These are phyloP conservation scores for Drosophila albomicans DNA, from an alignment of 1,140 invertebrate species.

Conservation along the genomic window DNA sequence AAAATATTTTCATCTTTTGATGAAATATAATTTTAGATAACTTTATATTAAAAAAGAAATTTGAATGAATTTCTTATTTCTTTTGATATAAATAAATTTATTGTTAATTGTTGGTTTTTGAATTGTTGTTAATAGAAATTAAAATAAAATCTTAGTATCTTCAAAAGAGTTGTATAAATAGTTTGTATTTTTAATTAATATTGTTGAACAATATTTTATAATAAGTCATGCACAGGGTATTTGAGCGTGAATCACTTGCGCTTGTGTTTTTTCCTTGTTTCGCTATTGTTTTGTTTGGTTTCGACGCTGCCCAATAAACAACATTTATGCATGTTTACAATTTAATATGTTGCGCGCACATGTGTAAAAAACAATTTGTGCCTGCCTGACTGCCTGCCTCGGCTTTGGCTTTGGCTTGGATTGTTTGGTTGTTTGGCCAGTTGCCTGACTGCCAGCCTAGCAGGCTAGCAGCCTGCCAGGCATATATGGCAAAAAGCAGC, in stretches of 20 bases:
- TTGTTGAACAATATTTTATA: no score
- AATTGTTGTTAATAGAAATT: no score
- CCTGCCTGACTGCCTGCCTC: slow-evolving; percentile 27
- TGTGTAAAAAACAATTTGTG: slow-evolving; percentile 71
- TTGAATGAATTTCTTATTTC: no score
- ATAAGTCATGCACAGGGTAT: slow-evolving; percentile 17
- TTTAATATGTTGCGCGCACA: slow-evolving; percentile 71
- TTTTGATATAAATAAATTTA: no score
- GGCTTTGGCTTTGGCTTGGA: slow-evolving; percentile 3
- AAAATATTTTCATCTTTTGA: no score
- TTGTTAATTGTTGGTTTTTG: no score
- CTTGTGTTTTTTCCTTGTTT: slow-evolving; percentile 12
- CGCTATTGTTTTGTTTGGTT: slow-evolving; percentile 43
- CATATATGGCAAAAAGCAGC: slow-evolving; percentile 55
- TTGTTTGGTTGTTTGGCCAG: slow-evolving; percentile 22
- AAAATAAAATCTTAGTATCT: no score
- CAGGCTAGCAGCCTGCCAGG: slow-evolving; percentile 22
- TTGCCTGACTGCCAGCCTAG: slow-evolving; percentile 16
- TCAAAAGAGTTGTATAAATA: no score
- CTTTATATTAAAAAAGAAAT: no score
- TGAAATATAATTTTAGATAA: no score
- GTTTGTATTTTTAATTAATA: no score
- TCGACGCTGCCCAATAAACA: slow-evolving; percentile 62
- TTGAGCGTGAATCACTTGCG: not conserved
- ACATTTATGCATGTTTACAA: slow-evolving; percentile 74